Base-by-base conservation (phyloP, 2,797 vertebrate species). In the Amblyraja radiata region DNA sequence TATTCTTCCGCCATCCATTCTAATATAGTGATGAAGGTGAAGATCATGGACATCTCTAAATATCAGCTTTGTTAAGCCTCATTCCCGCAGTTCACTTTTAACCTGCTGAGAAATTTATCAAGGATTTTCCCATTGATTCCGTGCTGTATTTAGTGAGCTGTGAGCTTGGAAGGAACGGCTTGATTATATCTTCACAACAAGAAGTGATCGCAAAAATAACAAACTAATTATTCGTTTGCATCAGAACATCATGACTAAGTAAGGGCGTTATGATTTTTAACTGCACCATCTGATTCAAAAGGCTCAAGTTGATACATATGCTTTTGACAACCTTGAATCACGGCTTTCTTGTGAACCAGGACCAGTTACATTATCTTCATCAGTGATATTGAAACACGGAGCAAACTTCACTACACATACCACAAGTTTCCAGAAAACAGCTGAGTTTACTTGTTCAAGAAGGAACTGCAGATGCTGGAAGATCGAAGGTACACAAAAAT, bases 191-290 rank as follows among this genome's bases (percentile, higher is more conserved):
- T 88, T 88, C 61, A 88, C 84, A 63, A 63, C 83, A 88, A 65
- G n/a, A 88, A 88, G n/a, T 88, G 61, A 32, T 65, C 10, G 84
- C 36, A 88, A 88, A 88, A 88, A 68, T 88, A 65, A 88, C n/a
- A 88, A 36, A 6, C n/a, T 8, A 68, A 68, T 88, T 88, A 88
- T 88, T 88, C 18, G 61, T 65, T 36, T 63, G 32, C 14, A 28
- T 88, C 28, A 88, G 28, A 65, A 88, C 65, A 88, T 18, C 84
- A 21, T 23, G n/a, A 68, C n/a, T 68, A 2, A 10, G n/a, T 10
- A 28, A 8, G 36, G 84, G 14, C 65, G 8, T 65, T 88, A 36
- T 36, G n/a, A 16, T 32, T 7, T 88, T 21, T 14, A 28, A n/a
- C 28, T 32, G 4, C 58, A 88, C 36, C 63, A 36, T 18, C 32